These are phyloP conservation scores for Lacerta bilineata DNA, from an alignment of 2,797 vertebrate genomes.

Conservation along the genomic window DNA sequence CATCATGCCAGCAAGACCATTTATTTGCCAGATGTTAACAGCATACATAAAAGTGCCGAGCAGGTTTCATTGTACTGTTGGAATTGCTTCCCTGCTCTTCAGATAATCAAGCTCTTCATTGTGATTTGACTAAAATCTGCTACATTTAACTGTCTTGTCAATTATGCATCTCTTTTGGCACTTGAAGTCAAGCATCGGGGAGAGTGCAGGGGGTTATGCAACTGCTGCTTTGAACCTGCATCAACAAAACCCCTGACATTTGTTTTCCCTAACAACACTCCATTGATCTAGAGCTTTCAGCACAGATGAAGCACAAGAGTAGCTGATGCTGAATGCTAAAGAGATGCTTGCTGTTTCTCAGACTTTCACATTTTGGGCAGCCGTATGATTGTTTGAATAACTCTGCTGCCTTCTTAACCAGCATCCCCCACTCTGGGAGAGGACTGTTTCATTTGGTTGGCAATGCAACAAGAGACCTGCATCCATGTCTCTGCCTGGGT, in stretches of 20 bases:
- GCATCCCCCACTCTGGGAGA: not conserved
- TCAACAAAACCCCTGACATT: conserved; percentile 38
- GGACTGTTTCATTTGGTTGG: not conserved
- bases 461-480: not conserved
- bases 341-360: conserved; percentile 1
- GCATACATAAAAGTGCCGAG: conserved; percentile 26
- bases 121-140: conserved; percentile 52
- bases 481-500: not conserved
- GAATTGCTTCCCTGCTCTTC: conserved; percentile 35
- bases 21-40: conserved; percentile 51
- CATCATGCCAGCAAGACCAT: conserved; percentile 29
- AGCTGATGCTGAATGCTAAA: conserved; percentile 50
- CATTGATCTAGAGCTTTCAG: conserved; percentile 31
- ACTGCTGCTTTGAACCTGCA: conserved; percentile 38
- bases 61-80: conserved; percentile 12
- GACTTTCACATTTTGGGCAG: not conserved
- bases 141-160: conserved; percentile 48
- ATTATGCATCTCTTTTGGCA: conserved; percentile 42
- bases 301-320: conserved; percentile 9
- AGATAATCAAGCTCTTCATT: conserved; percentile 43
- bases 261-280: conserved; percentile 53
- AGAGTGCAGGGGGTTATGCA: conserved; percentile 37
- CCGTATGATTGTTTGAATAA: fast-evolving
- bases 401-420: conserved; percentile 13
- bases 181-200: conserved; percentile 48